Evolutionary conservation across 53 echinoderm and acorn worm species (phyloP).

Genomic region (Stichopus horrens): DNA sequence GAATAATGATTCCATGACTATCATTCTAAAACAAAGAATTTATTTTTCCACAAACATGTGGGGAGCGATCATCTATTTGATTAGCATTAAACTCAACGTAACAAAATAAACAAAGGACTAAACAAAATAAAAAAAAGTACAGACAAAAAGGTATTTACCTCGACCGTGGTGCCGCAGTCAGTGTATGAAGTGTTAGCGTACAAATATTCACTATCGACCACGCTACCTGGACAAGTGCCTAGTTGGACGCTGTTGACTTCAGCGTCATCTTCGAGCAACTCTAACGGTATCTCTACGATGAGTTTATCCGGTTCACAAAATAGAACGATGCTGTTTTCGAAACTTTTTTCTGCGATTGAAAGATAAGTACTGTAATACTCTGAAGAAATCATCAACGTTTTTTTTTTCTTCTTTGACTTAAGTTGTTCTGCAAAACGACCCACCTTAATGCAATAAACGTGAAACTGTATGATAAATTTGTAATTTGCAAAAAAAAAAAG

Average conservation of each 20-base stretch:
- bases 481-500: no score
- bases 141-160: neutral
- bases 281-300: conserved; percentile 8
- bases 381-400: no score
- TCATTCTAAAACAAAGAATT: no score
- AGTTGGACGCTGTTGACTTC: neutral
- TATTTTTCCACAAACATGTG: no score
- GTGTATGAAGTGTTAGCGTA: conserved; percentile 27
- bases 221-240: neutral
- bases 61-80: no score
- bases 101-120: no score
- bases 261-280: neutral
- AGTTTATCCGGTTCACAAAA: conserved; percentile 21
- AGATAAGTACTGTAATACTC: neutral
- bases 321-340: conserved; percentile 30
- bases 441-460: no score
- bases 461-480: no score
- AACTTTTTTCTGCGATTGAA: neutral
- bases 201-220: neutral
- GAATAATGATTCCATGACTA: no score
- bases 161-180: conserved; percentile 10
- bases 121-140: neutral
- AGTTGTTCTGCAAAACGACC: no score
- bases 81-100: no score
- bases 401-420: no score